These are phyloP conservation scores for Lathamus discolor DNA, from an alignment of 2,113 vertebrate genomes.

Conservation along the genomic window DNA sequence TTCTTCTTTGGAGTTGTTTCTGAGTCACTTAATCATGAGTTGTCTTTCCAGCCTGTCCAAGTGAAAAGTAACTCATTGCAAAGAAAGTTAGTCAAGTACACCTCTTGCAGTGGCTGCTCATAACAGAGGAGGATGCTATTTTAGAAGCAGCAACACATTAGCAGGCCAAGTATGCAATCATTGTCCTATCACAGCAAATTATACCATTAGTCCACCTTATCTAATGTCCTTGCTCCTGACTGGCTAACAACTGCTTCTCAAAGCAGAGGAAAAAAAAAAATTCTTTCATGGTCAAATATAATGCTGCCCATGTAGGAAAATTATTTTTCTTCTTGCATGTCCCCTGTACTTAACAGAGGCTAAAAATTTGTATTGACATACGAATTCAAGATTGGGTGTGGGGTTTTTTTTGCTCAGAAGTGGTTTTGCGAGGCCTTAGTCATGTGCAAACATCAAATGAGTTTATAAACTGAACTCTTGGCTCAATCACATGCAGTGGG, in stretches of 20 bases:
- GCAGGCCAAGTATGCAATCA: slow-evolving; percentile 19
- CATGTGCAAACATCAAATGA: neutral
- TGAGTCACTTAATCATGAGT: neutral
- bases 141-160: slow-evolving; percentile 20
- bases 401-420: rapidly evolving
- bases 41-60: neutral
- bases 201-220: slow-evolving; percentile 30
- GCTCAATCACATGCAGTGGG: neutral
- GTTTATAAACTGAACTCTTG: neutral
- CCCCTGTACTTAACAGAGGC: neutral
- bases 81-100: slow-evolving; percentile 11
- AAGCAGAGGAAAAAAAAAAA: neutral
- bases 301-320: neutral
- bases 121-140: neutral
- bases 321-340: neutral
- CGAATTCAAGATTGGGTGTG: neutral
- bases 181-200: slow-evolving; percentile 30
- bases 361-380: neutral
- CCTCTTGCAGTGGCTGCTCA: neutral
- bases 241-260: slow-evolving; percentile 6
- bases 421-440: neutral
- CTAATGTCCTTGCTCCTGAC: slow-evolving; percentile 25
- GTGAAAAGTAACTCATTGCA: slow-evolving; percentile 14
- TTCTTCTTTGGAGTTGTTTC: neutral
- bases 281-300: neutral